These are phyloP conservation scores for Stomatorhinus walkeri DNA, from an alignment of 2,797 vertebrate species.

Conservation along the genomic window DNA sequence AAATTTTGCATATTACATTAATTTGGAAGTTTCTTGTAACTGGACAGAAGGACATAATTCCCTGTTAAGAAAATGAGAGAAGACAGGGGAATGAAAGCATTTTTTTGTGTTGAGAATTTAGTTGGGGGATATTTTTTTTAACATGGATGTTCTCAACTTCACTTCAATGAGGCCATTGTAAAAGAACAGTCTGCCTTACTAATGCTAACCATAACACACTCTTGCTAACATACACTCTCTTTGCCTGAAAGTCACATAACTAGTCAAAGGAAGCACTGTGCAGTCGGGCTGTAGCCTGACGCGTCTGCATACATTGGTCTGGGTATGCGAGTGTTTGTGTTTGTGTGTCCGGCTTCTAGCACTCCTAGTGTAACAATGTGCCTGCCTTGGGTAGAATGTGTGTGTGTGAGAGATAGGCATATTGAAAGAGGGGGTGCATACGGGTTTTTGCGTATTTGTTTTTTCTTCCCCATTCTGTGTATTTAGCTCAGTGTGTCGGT, in stretches of 20 bases:
- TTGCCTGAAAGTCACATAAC: background rate
- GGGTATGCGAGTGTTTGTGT: conserved; percentile 23
- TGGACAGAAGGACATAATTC: conserved; percentile 29
- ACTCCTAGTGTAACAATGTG: conserved; percentile 23
- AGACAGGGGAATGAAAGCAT: conserved; percentile 45
- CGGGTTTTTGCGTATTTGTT: background rate
- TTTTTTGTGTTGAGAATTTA: conserved; percentile 48
- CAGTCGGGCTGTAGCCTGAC: conserved; percentile 28
- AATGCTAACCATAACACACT: conserved; percentile 50
- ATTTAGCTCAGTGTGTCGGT: background rate
- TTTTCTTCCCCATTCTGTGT: background rate
- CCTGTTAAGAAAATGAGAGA: background rate
- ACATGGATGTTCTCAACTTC: conserved; percentile 56
- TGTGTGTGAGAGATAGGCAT: background rate
- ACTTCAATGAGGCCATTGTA: conserved; percentile 55
- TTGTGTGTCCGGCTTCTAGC: conserved; percentile 21
- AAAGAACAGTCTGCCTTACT: conserved; percentile 56
- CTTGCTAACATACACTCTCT: conserved; percentile 13
- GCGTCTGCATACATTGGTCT: conserved; percentile 37
- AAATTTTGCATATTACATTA: background rate
- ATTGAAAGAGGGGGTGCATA: background rate
- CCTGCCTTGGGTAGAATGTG: conserved; percentile 12
- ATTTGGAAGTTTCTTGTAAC: conserved; percentile 34
- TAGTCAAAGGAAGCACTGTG: conserved; percentile 56
- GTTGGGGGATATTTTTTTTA: conserved; percentile 54